Evolutionary conservation across 2,888 invertebrate genomes (phyloP).

Genomic region (Hybos culiciformis): DNA sequence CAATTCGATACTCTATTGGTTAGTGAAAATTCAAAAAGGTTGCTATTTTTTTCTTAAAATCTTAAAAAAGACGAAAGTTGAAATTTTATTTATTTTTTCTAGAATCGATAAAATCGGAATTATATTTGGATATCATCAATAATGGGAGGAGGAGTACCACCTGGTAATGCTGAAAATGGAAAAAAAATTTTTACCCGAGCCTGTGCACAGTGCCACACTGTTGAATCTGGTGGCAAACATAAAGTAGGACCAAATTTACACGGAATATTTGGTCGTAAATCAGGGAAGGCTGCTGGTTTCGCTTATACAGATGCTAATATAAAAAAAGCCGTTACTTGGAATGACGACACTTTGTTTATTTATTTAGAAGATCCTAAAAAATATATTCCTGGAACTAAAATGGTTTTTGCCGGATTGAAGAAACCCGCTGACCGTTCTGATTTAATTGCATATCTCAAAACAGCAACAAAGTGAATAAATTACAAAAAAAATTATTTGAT

Average conservation of each 20-base stretch:
- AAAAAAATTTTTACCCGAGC: slow-evolving; percentile 93
- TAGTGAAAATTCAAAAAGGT: too few species aligned
- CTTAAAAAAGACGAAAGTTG: too few species aligned
- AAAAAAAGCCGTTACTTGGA: slow-evolving; percentile 92
- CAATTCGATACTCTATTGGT: too few species aligned
- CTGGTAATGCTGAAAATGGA: slow-evolving; percentile 68
- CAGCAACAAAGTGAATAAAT: too few species aligned
- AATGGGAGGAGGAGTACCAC: too few species aligned
- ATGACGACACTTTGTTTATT: slow-evolving; percentile 76
- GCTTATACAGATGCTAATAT: slow-evolving; percentile 90
- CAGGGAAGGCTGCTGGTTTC: slow-evolving; percentile 82
- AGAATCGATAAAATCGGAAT: too few species aligned
- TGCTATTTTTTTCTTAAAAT: too few species aligned
- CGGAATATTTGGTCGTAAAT: slow-evolving; percentile 84
- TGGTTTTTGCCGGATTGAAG: slow-evolving; percentile 97
- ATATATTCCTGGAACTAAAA: slow-evolving; percentile 98
- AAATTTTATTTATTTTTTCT: too few species aligned
- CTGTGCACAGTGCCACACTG: slow-evolving; percentile 95
- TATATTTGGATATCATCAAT: too few species aligned
- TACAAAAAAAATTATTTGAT: too few species aligned
- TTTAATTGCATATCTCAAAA: slow-evolving; percentile 82
- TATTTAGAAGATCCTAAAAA: slow-evolving; percentile 98
- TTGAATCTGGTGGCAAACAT: slow-evolving; percentile 85
- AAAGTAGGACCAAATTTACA: slow-evolving; percentile 93
- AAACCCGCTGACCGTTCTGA: slow-evolving; percentile 89